Conservation (phyloP, 2,888 invertebrate species). For the Epirrhoe alternata region DNA sequence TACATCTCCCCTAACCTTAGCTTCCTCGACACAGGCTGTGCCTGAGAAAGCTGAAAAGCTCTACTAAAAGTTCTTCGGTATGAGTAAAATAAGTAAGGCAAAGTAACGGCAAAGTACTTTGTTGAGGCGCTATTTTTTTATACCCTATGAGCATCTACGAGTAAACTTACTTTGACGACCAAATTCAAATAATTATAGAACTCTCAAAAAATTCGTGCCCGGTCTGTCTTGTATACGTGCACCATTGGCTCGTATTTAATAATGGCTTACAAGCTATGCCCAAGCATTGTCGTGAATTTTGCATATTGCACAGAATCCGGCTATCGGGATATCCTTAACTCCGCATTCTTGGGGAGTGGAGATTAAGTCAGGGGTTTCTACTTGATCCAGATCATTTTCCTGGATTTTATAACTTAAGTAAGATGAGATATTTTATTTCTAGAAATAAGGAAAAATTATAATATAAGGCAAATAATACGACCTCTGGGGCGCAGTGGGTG, state of each 20-base stretch:
- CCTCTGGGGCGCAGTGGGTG: too few species aligned
- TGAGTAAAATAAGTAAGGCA: too few species aligned
- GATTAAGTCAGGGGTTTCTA: constrained; percentile 36
- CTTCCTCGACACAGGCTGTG: too few species aligned
- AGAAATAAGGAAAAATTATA: too few species aligned
- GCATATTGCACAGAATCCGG: constrained; percentile 54
- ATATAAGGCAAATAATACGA: too few species aligned
- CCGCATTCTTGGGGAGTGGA: constrained; percentile 49
- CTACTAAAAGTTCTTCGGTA: too few species aligned
- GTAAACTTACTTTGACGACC: neutral
- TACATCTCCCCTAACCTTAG: too few species aligned
- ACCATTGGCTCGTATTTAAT: constrained; percentile 32
- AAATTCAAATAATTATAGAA: neutral
- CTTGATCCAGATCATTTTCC: neutral
- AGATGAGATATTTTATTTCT: neutral
- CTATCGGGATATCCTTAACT: constrained; percentile 51
- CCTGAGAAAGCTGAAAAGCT: too few species aligned
- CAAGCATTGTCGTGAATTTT: constrained; percentile 57
- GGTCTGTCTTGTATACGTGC: constrained; percentile 4
- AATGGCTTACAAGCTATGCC: constrained; percentile 34
- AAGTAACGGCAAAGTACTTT: too few species aligned
- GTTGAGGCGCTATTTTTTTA: too few species aligned
- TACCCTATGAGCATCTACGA: too few species aligned
- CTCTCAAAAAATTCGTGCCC: neutral
- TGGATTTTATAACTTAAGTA: too few species aligned